Evolutionary conservation across 2,113 vertebrate genomes (phyloP).

Genomic region (Picathartes gymnocephalus): DNA sequence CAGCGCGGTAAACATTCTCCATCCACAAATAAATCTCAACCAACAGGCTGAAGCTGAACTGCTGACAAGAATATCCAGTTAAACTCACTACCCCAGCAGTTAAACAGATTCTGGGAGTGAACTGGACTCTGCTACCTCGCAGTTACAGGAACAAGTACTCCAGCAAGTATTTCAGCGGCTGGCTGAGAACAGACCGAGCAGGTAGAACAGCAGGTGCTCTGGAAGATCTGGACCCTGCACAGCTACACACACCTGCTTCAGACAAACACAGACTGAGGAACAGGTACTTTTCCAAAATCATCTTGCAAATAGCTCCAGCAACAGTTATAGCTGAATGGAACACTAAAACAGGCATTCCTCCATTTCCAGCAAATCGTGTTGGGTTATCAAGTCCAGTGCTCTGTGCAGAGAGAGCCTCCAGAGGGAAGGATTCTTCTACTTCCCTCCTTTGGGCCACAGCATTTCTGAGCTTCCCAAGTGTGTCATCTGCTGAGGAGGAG

Average conservation of each 20-base stretch:
- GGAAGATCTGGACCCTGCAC: neutral
- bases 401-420: fast-evolving
- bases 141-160: neutral
- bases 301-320: neutral
- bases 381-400: neutral
- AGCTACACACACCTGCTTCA: neutral
- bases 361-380: neutral
- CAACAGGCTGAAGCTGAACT: neutral
- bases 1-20: neutral
- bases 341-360: neutral
- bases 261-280: neutral
- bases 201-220: neutral
- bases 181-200: neutral
- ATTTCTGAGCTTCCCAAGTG: neutral
- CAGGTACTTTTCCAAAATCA: neutral
- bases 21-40: neutral
- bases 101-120: neutral
- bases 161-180: neutral
- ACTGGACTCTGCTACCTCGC: neutral
- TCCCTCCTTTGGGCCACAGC: neutral
- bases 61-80: neutral
- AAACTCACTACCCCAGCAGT: neutral
- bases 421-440: neutral
- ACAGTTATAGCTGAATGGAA: neutral
- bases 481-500: neutral